Conservation (phyloP, 2,113 vertebrate genomes). For the Lophius piscatorius region DNA sequence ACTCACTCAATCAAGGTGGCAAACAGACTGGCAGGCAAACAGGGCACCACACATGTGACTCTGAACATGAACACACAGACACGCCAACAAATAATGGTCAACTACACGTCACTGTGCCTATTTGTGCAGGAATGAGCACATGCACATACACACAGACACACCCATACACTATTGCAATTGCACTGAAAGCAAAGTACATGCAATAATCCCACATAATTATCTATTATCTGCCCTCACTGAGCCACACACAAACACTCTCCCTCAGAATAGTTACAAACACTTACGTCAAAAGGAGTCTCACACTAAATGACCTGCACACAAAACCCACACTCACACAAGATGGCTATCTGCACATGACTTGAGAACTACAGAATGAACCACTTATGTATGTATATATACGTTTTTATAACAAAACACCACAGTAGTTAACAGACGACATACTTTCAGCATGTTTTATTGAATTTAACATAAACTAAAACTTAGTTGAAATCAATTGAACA, state of each 20-base stretch:
- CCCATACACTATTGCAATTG: conserved; percentile 6
- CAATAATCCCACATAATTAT: conserved; percentile 33
- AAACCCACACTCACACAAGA: background rate
- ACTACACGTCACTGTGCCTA: background rate
- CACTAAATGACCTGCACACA: too few species aligned
- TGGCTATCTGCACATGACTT: too few species aligned
- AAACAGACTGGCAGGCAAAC: conserved; percentile 1
- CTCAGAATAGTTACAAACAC: conserved; percentile 11
- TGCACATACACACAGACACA: background rate
- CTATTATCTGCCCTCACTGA: conserved; percentile 16
- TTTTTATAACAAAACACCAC: too few species aligned
- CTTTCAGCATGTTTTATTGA: too few species aligned
- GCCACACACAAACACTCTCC: conserved; percentile 8
- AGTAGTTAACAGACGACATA: too few species aligned
- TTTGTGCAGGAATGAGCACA: conserved; percentile 20
- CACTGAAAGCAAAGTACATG: conserved; percentile 22
- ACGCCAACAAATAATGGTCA: too few species aligned
- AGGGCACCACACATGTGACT: background rate
- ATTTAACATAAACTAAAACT: too few species aligned
- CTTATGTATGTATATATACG: too few species aligned
- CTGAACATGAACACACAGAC: conserved; percentile 5
- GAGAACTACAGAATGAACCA: too few species aligned
- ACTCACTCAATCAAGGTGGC: too few species aligned
- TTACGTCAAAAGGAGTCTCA: too few species aligned
- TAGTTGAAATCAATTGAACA: too few species aligned